phyloP scores from a whole-genome alignment of 2,888 invertebrate species.

The Pemphredon lugubris region DNA sequence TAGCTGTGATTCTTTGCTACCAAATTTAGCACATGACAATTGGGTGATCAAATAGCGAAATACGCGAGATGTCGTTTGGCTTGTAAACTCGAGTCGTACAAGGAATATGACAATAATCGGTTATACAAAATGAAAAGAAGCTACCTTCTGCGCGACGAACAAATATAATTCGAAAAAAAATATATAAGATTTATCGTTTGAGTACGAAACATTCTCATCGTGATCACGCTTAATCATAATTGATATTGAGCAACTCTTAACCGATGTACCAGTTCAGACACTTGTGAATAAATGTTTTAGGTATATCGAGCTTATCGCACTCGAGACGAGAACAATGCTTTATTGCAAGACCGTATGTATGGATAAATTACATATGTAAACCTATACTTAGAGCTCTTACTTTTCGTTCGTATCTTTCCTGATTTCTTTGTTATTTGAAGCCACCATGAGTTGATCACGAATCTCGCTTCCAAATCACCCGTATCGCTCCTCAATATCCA shows the following conservation, averaged over 20 bases:
- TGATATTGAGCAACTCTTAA: conserved; percentile 33
- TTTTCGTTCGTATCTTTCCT: conserved; percentile 47
- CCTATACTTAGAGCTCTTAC: conserved; percentile 54
- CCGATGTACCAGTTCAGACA: conserved; percentile 18
- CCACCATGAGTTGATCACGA: conserved; percentile 32
- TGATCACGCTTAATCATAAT: conserved; percentile 33
- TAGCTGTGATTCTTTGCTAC: conserved; percentile 71
- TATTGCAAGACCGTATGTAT: conserved; percentile 57
- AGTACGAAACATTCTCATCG: conserved; percentile 21
- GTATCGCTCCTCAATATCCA: conserved; percentile 19
- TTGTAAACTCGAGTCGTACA: conserved; percentile 41
- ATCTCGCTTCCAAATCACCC: conserved; percentile 54
- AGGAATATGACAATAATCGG: conserved; percentile 61
- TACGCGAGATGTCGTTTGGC: conserved; percentile 20
- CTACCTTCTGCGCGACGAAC: conserved; percentile 27
- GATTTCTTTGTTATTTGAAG: conserved; percentile 45
- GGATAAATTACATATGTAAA: conserved; percentile 56
- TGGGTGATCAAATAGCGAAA: conserved; percentile 41
- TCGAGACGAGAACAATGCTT: conserved; percentile 58
- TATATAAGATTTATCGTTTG: conserved; percentile 26
- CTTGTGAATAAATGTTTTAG: conserved; percentile 41
- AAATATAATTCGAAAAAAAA: conserved; percentile 26
- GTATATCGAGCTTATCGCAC: conserved; percentile 50
- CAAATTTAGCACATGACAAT: conserved; percentile 61
- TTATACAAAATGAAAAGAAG: conserved; percentile 8